These are phyloP conservation scores for Elachura formosa DNA, from an alignment of 2,113 vertebrate species.

Conservation along the genomic window DNA sequence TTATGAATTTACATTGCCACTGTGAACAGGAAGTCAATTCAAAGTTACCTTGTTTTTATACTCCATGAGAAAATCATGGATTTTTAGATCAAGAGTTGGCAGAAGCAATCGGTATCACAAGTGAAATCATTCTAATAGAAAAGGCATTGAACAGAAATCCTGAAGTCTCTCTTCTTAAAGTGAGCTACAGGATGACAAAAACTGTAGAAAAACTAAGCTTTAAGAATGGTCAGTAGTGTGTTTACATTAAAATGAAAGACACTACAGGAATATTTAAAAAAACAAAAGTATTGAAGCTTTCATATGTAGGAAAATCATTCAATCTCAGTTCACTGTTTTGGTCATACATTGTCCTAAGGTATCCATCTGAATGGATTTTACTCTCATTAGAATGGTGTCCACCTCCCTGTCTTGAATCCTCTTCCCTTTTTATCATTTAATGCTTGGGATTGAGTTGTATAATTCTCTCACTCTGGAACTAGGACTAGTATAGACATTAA, in stretches of 20 bases:
- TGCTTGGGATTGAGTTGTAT: not conserved
- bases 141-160: not conserved
- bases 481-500: not conserved
- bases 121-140: not conserved
- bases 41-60: not conserved
- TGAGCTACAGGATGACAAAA: not conserved
- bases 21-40: not conserved
- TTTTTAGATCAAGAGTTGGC: not conserved
- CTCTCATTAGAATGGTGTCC: not conserved
- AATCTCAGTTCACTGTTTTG: not conserved
- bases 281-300: not conserved
- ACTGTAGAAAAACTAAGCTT: not conserved
- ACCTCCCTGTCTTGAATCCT: not conserved
- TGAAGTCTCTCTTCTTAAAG: not conserved
- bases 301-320: not conserved
- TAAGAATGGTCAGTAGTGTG: not conserved
- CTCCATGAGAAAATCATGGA: not conserved
- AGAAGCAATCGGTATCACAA: not conserved
- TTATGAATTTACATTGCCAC: not conserved
- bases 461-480: not conserved
- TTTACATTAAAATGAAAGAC: not conserved
- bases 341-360: not conserved
- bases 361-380: not conserved
- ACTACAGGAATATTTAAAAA: not conserved
- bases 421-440: not conserved